These are phyloP conservation scores for Pitta sordida DNA, from an alignment of 2,113 vertebrate species.

Conservation along the genomic window DNA sequence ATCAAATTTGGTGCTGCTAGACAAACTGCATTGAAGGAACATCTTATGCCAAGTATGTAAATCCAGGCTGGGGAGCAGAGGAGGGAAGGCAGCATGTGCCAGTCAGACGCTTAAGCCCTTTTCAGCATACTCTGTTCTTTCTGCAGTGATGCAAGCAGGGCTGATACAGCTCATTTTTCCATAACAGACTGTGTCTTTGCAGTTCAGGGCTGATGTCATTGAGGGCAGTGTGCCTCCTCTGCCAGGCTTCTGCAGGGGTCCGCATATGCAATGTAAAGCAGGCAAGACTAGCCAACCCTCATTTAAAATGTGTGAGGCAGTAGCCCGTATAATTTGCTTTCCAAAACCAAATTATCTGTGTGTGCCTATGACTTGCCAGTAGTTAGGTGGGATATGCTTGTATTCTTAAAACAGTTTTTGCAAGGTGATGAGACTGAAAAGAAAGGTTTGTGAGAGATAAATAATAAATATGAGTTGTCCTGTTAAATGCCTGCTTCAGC, in stretches of 20 bases:
- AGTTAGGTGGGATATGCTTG: not conserved
- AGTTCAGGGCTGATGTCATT: not conserved
- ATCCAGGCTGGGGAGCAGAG: not conserved
- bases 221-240: not conserved
- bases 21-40: not conserved
- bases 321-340: not conserved
- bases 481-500: not conserved
- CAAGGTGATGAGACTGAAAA: not conserved
- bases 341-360: not conserved
- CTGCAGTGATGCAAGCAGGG: fast-evolving
- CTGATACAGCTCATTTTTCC: not conserved
- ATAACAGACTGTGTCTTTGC: not conserved
- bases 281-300: not conserved
- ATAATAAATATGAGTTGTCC: not conserved
- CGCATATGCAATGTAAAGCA: not conserved
- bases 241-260: not conserved
- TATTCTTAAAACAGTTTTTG: not conserved
- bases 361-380: not conserved
- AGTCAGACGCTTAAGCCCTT: not conserved
- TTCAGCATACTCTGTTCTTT: not conserved
- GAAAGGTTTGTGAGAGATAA: not conserved
- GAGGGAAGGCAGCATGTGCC: not conserved
- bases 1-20: not conserved
- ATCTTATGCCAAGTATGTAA: conserved; percentile 30
- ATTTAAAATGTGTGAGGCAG: not conserved